Percentiles rank a stretch among this genome's conserved stretches.
These are phyloP conservation scores for Pangasius djambal DNA, from an alignment of 2,797 vertebrate species.

Conservation along the genomic window DNA sequence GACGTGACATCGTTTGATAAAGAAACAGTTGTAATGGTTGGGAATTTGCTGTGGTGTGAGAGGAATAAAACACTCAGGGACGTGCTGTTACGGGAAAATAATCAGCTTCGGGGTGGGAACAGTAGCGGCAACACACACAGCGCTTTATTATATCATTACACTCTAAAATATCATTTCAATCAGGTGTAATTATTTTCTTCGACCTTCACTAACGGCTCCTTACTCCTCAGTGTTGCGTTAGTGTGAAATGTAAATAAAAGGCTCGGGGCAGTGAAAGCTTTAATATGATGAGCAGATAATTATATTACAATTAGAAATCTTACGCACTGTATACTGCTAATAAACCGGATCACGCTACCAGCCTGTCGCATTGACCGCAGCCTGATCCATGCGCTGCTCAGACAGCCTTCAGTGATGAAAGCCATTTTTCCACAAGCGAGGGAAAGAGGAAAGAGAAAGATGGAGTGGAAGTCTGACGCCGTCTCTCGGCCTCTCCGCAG, in stretches of 20 bases:
- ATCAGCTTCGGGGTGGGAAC: background rate
- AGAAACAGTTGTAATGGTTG: background rate
- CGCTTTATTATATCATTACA: background rate
- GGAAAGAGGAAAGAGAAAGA: constrained; percentile 37
- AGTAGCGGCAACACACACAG: background rate
- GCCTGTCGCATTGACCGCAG: background rate
- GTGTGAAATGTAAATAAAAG: background rate
- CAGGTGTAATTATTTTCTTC: background rate
- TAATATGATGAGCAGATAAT: background rate
- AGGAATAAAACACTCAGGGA: background rate
- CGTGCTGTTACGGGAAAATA: background rate
- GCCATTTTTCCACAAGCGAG: constrained; percentile 5
- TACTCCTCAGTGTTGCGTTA: background rate
- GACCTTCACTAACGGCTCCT: background rate
- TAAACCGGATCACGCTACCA: background rate
- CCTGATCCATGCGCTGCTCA: background rate
- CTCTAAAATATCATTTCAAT: background rate
- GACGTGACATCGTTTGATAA: background rate
- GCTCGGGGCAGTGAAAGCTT: background rate
- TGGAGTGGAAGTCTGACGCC: constrained; percentile 29
- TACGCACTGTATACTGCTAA: background rate
- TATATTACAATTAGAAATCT: background rate
- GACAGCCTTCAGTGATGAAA: constrained; percentile 2
- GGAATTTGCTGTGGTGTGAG: background rate
- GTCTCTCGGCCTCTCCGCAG: constrained; percentile 21